phyloP scores from a whole-genome alignment of 2,888 invertebrate genomes.

The Phytoseiulus persimilis region DNA sequence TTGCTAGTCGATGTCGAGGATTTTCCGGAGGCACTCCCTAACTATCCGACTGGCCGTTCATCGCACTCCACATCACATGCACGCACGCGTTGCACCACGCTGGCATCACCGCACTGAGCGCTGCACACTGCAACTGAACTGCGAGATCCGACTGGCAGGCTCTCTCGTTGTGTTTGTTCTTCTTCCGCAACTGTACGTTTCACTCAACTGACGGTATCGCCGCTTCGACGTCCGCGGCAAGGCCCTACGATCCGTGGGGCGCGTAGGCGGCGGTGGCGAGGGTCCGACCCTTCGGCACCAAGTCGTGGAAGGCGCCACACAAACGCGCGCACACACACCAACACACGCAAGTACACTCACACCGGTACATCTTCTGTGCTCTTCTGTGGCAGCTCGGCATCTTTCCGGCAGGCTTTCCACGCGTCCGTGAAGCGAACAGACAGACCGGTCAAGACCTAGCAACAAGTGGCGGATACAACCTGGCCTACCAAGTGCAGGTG shows the following conservation, averaged over 20 bases:
- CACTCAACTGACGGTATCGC: not conserved
- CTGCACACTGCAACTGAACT: too few species aligned
- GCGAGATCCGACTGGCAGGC: not conserved
- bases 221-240: not conserved
- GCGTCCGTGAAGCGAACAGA: not conserved
- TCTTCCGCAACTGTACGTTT: not conserved
- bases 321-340: not conserved
- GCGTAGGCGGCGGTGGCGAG: not conserved
- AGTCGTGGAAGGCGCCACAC: not conserved
- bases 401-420: not conserved
- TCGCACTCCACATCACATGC: not conserved
- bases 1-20: not conserved
- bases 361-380: not conserved
- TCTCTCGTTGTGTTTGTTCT: not conserved
- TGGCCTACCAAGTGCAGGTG: not conserved
- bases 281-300: slow-evolving; percentile 5
- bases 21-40: not conserved
- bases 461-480: too few species aligned
- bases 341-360: too few species aligned
- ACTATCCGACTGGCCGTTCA: not conserved
- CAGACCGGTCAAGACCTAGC: not conserved
- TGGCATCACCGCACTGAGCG: not conserved
- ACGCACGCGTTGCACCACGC: not conserved
- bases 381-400: not conserved
- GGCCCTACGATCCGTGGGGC: not conserved